A percentile compares a stretch with the other conserved stretches of the same genome.
phyloP scores from a whole-genome alignment of 2,113 vertebrate genomes.

The Apeltes quadracus region DNA sequence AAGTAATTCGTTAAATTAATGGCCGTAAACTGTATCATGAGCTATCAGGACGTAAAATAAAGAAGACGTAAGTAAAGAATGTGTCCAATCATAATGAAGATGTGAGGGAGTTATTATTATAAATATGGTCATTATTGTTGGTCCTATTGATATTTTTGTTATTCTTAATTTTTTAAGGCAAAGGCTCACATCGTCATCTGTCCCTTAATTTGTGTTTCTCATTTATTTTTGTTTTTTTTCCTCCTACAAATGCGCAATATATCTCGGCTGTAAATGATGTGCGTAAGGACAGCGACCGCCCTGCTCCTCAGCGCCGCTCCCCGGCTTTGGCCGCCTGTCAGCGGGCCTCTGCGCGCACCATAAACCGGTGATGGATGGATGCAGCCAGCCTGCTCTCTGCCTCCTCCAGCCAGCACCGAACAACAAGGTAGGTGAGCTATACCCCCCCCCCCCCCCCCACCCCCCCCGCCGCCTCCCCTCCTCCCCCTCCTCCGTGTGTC shows the following conservation, averaged over 20 bases:
- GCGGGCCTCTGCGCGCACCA: slow-evolving; percentile 28
- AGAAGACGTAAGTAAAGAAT: background rate
- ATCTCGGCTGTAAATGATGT: background rate
- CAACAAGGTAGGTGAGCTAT: slow-evolving; percentile 1
- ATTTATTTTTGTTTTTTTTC: background rate
- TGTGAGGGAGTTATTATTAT: background rate
- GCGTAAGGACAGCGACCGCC: background rate
- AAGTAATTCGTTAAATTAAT: background rate
- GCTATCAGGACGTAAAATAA: too few species aligned
- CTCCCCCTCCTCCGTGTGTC: slow-evolving; percentile 7
- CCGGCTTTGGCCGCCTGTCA: slow-evolving; percentile 35
- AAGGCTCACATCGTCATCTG: background rate
- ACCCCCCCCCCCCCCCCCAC: slow-evolving; percentile 1
- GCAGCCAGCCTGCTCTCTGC: slow-evolving; percentile 9
- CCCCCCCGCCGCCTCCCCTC: background rate
- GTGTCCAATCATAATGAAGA: background rate
- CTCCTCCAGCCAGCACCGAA: background rate
- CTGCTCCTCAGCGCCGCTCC: background rate
- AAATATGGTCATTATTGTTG: background rate
- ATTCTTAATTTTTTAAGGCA: background rate
- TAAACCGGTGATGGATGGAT: slow-evolving; percentile 47
- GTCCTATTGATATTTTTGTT: background rate
- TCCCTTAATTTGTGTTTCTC: background rate
- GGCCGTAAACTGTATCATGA: background rate
- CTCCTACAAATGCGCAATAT: background rate